Percentiles rank a stretch among this genome's conserved stretches.
phyloP scores from a whole-genome alignment of 2,113 vertebrate species.

The Sminthopsis crassicaudata region DNA sequence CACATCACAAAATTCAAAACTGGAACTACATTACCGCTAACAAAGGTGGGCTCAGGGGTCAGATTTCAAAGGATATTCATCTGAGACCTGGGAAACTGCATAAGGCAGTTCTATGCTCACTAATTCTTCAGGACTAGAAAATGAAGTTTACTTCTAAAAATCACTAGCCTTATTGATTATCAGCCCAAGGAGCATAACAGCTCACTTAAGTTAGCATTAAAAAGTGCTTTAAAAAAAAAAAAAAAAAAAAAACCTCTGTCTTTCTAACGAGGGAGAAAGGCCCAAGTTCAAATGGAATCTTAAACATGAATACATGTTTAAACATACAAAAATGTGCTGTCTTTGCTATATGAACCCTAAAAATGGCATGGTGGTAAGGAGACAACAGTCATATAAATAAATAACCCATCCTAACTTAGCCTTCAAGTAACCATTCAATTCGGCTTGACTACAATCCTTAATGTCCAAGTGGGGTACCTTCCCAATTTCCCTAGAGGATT shows the following conservation, averaged over 20 bases:
- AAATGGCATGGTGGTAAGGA: background rate
- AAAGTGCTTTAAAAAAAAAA: conserved; percentile 30
- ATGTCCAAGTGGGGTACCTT: background rate
- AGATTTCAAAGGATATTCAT: background rate
- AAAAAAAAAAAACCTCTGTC: conserved; percentile 12
- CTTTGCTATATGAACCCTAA: background rate
- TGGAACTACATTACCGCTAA: background rate
- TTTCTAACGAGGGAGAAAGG: background rate
- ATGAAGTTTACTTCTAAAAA: background rate
- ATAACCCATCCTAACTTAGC: background rate
- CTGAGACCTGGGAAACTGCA: background rate
- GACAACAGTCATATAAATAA: background rate
- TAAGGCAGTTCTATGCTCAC: background rate
- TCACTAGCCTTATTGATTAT: background rate
- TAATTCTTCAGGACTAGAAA: background rate
- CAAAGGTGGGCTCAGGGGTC: background rate
- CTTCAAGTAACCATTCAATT: background rate
- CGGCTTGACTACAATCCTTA: background rate
- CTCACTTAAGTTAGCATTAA: conserved; percentile 48
- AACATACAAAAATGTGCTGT: background rate
- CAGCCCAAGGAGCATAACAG: conserved; percentile 26
- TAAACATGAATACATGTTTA: background rate
- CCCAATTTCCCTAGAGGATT: background rate
- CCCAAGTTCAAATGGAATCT: conserved; percentile 20
- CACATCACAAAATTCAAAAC: background rate